Evolutionary conservation across 2,113 vertebrate species (phyloP).

Genomic region (Atrichornis clamosus): DNA sequence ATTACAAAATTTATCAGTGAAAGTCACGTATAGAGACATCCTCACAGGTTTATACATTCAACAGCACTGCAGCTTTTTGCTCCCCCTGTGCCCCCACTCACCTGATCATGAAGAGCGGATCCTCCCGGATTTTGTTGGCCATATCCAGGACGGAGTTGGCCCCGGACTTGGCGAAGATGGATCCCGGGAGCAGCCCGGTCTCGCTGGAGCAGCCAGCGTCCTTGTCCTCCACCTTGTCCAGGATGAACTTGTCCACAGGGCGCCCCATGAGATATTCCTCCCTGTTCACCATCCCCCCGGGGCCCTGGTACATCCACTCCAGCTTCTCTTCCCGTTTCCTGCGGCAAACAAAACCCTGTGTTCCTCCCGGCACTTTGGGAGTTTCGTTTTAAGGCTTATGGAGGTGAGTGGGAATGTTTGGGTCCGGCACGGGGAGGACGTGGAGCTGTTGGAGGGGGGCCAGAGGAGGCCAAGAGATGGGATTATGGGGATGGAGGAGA

Average conservation of each 20-base stretch:
- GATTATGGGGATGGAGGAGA: not conserved
- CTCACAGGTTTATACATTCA: too few species aligned
- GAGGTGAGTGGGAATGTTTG: not conserved
- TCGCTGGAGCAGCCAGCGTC: conserved; percentile 85
- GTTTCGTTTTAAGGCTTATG: not conserved
- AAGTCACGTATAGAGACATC: too few species aligned
- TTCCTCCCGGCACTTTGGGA: not conserved
- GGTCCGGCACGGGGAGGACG: not conserved
- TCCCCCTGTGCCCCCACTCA: not conserved
- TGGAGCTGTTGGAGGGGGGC: not conserved
- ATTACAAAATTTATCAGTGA: too few species aligned
- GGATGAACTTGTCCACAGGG: conserved; percentile 91
- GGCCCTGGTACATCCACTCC: conserved; percentile 99
- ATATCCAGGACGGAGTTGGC: conserved; percentile 87
- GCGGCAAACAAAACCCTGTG: not conserved
- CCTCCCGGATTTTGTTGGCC: conserved; percentile 95
- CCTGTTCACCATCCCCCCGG: conserved; percentile 88
- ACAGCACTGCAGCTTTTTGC: not conserved
- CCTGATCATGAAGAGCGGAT: conserved; percentile 94
- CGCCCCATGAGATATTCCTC: conserved; percentile 95
- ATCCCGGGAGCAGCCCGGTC: conserved; percentile 89
- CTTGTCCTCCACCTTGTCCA: conserved; percentile 84
- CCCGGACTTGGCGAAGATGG: conserved; percentile 82
- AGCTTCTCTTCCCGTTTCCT: conserved; percentile 94
- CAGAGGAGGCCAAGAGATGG: not conserved